phyloP scores from a whole-genome alignment of 1,140 invertebrate genomes.

The Drosophila erecta region DNA sequence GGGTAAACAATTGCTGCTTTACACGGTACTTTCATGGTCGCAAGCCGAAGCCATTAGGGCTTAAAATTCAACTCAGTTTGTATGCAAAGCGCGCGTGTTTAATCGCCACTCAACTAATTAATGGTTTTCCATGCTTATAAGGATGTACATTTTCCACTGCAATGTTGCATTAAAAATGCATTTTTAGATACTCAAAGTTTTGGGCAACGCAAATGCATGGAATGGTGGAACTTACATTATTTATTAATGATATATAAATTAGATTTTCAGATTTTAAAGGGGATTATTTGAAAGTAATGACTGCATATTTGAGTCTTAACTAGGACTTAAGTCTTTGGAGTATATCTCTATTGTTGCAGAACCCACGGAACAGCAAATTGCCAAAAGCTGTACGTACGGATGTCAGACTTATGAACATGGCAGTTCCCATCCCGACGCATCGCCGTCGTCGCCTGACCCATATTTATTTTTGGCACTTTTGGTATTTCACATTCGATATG shows the following conservation, averaged over 20 bases:
- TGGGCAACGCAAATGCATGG: too few relatives aligned
- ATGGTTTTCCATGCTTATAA: neutral
- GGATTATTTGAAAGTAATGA: too few relatives aligned
- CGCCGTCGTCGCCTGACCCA: slow-evolving; percentile 62
- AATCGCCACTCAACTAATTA: neutral
- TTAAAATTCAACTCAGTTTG: neutral
- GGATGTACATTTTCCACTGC: neutral
- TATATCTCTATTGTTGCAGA: too few relatives aligned
- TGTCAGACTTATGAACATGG: slow-evolving; percentile 29
- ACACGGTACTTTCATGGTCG: neutral
- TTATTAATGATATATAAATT: too few relatives aligned
- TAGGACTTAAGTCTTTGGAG: too few relatives aligned
- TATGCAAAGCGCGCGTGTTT: neutral
- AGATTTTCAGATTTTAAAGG: too few relatives aligned
- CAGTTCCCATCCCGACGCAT: slow-evolving; percentile 2
- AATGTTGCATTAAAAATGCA: too few relatives aligned
- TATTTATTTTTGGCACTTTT: slow-evolving; percentile 77
- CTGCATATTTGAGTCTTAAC: too few relatives aligned
- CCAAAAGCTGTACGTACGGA: slow-evolving; percentile 24
- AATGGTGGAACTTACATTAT: too few relatives aligned
- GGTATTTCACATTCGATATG: slow-evolving; percentile 24
- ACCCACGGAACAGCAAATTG: slow-evolving; percentile 10
- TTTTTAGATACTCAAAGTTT: too few relatives aligned
- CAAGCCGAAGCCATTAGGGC: too few relatives aligned
- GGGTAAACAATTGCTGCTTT: neutral